Evolutionary conservation across 2,797 vertebrate species (phyloP).

Genomic region (Emys orbicularis): DNA sequence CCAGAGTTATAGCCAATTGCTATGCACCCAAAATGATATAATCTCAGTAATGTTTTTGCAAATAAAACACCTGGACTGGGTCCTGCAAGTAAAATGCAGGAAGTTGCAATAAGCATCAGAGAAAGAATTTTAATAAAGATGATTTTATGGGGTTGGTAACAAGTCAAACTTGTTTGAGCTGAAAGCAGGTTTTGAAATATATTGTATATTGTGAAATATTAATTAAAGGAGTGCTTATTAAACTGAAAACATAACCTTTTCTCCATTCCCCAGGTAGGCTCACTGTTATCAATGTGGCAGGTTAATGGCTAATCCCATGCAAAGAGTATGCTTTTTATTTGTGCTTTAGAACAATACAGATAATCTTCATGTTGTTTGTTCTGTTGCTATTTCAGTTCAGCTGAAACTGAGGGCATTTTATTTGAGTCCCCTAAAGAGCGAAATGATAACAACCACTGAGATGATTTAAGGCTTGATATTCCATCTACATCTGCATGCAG

Average conservation of each 20-base stretch:
- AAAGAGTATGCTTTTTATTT: background rate
- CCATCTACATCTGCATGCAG: background rate
- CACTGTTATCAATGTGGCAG: background rate
- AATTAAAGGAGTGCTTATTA: background rate
- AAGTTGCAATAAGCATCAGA: conserved; percentile 21
- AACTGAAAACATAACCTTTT: background rate
- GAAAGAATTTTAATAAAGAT: background rate
- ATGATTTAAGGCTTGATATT: rapidly evolving
- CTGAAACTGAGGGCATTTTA: background rate
- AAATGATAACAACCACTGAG: background rate
- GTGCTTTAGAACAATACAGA: background rate
- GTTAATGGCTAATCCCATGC: conserved; percentile 38
- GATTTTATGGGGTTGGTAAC: background rate
- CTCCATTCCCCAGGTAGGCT: background rate
- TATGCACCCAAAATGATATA: background rate
- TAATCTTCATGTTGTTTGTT: background rate
- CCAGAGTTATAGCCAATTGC: background rate
- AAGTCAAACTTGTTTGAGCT: background rate
- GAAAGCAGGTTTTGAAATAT: background rate
- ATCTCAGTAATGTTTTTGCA: background rate
- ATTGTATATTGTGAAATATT: background rate
- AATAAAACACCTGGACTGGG: background rate
- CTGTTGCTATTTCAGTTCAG: background rate
- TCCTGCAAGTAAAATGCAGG: background rate
- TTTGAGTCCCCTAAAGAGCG: background rate